phyloP scores from a whole-genome alignment of 2,797 vertebrate genomes.

The Lacerta agilis region DNA sequence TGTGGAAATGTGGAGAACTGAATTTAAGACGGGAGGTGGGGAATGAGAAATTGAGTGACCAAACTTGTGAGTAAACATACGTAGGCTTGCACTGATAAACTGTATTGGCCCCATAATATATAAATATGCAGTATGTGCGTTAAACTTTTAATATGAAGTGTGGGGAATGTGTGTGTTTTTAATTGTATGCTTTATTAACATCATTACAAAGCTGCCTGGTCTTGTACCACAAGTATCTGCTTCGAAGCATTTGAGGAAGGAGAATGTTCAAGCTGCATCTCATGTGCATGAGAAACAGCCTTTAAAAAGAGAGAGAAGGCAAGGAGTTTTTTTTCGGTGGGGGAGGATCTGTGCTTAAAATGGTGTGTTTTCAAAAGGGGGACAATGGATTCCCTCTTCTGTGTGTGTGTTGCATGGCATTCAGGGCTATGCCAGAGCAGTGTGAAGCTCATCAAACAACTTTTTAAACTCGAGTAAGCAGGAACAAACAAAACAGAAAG shows the following conservation, averaged over 20 bases:
- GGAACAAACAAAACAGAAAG: background rate
- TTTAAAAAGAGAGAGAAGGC: background rate
- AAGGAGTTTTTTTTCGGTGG: background rate
- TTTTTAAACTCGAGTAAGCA: conserved; percentile 3
- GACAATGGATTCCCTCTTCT: conserved; percentile 1
- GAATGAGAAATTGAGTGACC: too few relatives aligned
- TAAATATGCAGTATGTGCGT: too few relatives aligned
- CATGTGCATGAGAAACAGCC: background rate
- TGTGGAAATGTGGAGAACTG: too few relatives aligned
- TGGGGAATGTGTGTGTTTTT: background rate
- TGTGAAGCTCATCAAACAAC: background rate
- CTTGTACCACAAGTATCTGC: background rate
- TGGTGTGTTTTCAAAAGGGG: conserved; percentile 6
- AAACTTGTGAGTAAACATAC: background rate
- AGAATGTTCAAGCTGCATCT: background rate
- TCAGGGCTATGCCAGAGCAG: conserved; percentile 19
- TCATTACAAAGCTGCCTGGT: background rate
- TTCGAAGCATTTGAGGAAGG: background rate
- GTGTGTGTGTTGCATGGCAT: accelerated
- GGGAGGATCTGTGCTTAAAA: accelerated
- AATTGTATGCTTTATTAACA: background rate
- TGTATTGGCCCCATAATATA: background rate
- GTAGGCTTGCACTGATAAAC: background rate
- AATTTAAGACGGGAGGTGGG: too few relatives aligned
- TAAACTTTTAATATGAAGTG: background rate